Base-by-base conservation (phyloP, 1,140 invertebrate species). In the Drosophila pachea region DNA sequence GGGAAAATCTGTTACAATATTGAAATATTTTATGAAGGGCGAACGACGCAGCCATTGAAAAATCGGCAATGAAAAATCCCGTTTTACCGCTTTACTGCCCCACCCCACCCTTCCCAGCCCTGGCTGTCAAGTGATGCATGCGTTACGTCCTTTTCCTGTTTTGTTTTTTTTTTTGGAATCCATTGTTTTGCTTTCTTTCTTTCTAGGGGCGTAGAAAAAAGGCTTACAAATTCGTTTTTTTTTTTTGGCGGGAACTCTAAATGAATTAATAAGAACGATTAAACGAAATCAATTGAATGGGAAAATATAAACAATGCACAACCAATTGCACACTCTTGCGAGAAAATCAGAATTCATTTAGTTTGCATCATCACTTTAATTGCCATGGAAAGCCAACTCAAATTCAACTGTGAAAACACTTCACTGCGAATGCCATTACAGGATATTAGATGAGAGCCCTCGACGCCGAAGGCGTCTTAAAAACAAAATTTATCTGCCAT, bases 21-120 rank as follows among this genome's bases (percentile, higher is more conserved):
- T 83, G 76, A 71, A 83, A 83, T 74, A 83, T 86, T 84, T 84
- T 83, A 84, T 86, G 69, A 76, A 55, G 56, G 60, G 61, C 74
- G 49, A 61, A 50, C 3, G 22, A 3, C 22, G 22, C 42, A 32
- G 32, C 8, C 38, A 67, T 42, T n/a, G 43, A 60, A 45, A 64
- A 42, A 58, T 35, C 33, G n/a, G 14, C 36, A 71, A 63, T 50
- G 49, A 54, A 53, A 42, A 52, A 9, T 5, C 0, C 35, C 8
- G 14, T 33, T 16, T 49, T 47, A 38, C 49, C 40, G 12, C 12
- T 43, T 7, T 7, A 62, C 42, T 12, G 16, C 7, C 40, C 8
- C n/a, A 16, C 14, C 12, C 14, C 47, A 43, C 36, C 29, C 33
- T 40, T 65, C 58, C 63, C 56, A 47, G 47, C 31, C 53, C 36